Conservation (phyloP, 1,140 invertebrate genomes). For the Leptonema lineaticorne region DNA sequence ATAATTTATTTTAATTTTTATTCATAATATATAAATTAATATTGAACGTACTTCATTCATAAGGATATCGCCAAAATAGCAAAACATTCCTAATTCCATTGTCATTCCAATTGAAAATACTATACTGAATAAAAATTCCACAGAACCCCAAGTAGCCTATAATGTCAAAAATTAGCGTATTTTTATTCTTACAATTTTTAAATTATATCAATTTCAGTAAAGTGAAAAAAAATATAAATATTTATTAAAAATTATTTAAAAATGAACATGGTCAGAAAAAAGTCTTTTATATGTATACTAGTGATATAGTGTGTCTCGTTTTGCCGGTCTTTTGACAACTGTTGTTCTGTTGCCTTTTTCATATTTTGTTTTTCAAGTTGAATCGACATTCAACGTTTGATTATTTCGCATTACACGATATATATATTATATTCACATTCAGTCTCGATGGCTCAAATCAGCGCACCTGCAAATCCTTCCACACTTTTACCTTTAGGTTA, state of each 20-base stretch:
- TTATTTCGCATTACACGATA: neutral
- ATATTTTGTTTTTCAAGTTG: neutral
- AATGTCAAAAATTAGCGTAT: no score
- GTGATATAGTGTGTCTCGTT: no score
- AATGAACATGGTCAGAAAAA: no score
- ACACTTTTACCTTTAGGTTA: slow-evolving; percentile 71
- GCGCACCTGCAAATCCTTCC: slow-evolving; percentile 63
- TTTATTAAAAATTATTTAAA: no score
- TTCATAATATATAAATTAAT: neutral
- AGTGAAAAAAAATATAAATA: no score
- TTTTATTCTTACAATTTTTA: no score
- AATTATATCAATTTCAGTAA: no score
- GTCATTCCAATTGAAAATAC: slow-evolving; percentile 34
- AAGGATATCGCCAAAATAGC: slow-evolving; percentile 36
- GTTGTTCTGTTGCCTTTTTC: no score
- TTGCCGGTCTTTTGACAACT: no score
- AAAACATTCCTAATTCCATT: slow-evolving; percentile 26
- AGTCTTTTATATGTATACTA: no score
- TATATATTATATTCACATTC: neutral
- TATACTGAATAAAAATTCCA: slow-evolving; percentile 29
- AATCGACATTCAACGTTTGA: neutral
- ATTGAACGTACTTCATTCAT: slow-evolving; percentile 28
- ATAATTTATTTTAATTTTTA: neutral
- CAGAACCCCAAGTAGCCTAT: slow-evolving; percentile 8
- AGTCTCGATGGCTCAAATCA: slow-evolving; percentile 41